Conservation (phyloP, 2,113 vertebrate species). For the Hyla sarda region DNA sequence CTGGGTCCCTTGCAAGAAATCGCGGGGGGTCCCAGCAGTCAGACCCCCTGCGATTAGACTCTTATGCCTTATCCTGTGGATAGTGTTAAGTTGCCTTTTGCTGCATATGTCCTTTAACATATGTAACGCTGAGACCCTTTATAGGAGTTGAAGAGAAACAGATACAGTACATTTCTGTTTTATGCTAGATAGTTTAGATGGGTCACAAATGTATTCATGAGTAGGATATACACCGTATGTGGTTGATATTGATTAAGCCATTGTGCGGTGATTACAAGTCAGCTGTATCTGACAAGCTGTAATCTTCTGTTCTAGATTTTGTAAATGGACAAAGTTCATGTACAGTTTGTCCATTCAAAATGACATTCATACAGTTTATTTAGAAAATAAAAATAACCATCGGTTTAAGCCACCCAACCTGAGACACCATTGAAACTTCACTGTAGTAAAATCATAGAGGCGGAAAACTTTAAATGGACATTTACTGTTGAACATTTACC, state of each 20-base stretch:
- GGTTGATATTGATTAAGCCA: slow-evolving; percentile 15
- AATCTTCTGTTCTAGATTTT: slow-evolving; percentile 32
- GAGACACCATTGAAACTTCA: not conserved
- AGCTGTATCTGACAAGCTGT: not conserved
- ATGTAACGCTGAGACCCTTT: too few species aligned
- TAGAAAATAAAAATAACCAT: not conserved
- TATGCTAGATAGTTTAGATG: not conserved
- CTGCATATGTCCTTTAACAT: too few species aligned
- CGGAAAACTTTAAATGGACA: not conserved
- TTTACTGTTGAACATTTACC: not conserved
- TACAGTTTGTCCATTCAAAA: not conserved
- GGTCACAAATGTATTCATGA: not conserved
- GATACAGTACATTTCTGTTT: not conserved
- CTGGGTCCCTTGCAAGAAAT: too few species aligned
- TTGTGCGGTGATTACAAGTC: not conserved
- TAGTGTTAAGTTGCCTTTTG: too few species aligned
- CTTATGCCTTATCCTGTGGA: too few species aligned
- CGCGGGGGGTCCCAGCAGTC: too few species aligned
- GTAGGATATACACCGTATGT: not conserved
- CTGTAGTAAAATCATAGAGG: not conserved
- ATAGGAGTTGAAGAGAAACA: not conserved
- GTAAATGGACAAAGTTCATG: slow-evolving; percentile 18
- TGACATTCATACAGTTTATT: not conserved
- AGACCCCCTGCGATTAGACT: too few species aligned
- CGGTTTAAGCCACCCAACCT: not conserved